Conservation (phyloP, 2,113 vertebrate genomes). For the Apaloderma vittatum region DNA sequence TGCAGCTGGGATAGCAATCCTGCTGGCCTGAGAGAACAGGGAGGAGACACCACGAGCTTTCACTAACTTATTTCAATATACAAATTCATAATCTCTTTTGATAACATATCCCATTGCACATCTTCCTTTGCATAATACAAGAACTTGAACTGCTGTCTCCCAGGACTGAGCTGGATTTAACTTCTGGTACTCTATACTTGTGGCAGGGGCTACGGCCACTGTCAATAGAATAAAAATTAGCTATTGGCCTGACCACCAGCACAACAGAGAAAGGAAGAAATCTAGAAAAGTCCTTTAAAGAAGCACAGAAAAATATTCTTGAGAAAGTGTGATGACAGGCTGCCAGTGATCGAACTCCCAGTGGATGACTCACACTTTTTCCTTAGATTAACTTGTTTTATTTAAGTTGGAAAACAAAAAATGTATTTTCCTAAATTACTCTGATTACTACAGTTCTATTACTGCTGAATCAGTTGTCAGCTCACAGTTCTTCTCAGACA, state of each 20-base stretch:
- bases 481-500: background rate
- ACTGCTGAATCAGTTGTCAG: conserved; percentile 40
- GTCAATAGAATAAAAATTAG: background rate
- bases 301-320: background rate
- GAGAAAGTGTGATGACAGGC: background rate
- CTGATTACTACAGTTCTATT: conserved; percentile 5
- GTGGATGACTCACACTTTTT: background rate
- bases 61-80: background rate
- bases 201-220: background rate
- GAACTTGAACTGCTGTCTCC: background rate
- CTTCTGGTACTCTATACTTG: fast-evolving
- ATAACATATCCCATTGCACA: background rate
- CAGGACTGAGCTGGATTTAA: background rate
- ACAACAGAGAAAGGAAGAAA: background rate
- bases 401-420: background rate
- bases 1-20: background rate
- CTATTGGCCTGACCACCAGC: background rate
- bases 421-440: background rate
- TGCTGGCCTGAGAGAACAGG: background rate
- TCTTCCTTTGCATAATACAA: background rate
- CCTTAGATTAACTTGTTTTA: background rate
- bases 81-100: background rate
- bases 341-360: background rate
- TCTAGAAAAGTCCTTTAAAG: background rate
- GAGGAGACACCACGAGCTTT: background rate